Conservation (phyloP, 2,888 invertebrate genomes). For the Ligdia adustata region DNA sequence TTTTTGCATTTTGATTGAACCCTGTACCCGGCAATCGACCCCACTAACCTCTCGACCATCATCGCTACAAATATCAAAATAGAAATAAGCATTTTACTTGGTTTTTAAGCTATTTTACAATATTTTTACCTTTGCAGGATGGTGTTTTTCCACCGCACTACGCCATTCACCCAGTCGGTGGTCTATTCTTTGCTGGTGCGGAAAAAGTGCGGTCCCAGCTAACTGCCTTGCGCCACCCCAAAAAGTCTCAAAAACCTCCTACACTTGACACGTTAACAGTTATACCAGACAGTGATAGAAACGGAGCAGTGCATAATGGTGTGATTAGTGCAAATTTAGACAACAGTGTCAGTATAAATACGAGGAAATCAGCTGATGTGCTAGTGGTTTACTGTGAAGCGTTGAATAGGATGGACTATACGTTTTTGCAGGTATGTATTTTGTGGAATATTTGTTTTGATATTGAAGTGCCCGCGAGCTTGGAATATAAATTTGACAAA, state of each 20-base stretch:
- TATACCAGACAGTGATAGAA: slow-evolving; percentile 41
- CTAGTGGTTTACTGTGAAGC: slow-evolving; percentile 86
- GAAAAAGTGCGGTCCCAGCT: slow-evolving; percentile 66
- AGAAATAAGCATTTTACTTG: no score
- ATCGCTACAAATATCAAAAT: no score
- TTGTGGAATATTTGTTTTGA: neutral
- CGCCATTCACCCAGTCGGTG: slow-evolving; percentile 66
- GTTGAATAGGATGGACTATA: slow-evolving; percentile 86
- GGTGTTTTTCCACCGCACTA: slow-evolving; percentile 60
- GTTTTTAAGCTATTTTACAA: no score
- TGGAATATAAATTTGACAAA: no score
- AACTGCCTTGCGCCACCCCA: slow-evolving; percentile 44
- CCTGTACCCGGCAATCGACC: no score
- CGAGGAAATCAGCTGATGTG: slow-evolving; percentile 42
- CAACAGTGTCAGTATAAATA: slow-evolving; percentile 23
- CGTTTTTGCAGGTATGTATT: slow-evolving; percentile 85
- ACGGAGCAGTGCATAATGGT: slow-evolving; percentile 29
- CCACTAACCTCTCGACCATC: no score
- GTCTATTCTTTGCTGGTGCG: slow-evolving; percentile 73
- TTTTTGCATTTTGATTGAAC: no score
- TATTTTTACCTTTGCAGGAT: slow-evolving; percentile 52
- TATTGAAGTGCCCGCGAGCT: no score
- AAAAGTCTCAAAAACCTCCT: slow-evolving; percentile 28
- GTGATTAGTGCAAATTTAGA: slow-evolving; percentile 23
- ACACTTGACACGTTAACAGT: slow-evolving; percentile 46